A percentile compares a stretch with the other conserved stretches of the same genome.
Conservation (phyloP, 1,140 invertebrate genomes). For the Saccostrea echinata region DNA sequence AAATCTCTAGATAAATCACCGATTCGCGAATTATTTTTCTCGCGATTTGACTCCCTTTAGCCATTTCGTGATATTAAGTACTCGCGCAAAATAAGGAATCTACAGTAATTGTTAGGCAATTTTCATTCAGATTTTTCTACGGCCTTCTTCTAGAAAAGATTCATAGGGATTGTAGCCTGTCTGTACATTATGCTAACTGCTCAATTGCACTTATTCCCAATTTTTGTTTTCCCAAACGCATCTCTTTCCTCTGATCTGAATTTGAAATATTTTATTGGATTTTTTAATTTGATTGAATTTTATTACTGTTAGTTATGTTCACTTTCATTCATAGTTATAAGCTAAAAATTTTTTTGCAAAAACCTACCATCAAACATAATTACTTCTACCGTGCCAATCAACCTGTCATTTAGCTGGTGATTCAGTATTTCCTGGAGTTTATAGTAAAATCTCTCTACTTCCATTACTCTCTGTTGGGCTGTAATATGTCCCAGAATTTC, state of each 20-base stretch:
- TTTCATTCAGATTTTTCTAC: too few species aligned
- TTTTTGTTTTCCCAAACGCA: not conserved
- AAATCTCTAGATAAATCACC: too few species aligned
- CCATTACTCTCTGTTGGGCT: conserved; percentile 43
- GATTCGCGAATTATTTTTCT: too few species aligned
- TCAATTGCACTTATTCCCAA: not conserved
- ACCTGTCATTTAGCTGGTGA: conserved; percentile 38
- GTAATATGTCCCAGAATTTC: conserved; percentile 31
- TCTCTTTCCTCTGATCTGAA: not conserved
- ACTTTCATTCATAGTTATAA: not conserved
- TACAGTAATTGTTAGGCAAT: too few species aligned
- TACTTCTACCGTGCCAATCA: conserved; percentile 18
- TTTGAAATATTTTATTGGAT: not conserved
- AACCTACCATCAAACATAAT: conserved; percentile 48
- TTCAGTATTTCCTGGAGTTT: conserved; percentile 48
- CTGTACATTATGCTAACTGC: too few species aligned
- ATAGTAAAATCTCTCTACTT: conserved; percentile 54
- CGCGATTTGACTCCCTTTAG: too few species aligned
- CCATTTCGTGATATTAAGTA: too few species aligned
- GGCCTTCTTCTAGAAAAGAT: too few species aligned
- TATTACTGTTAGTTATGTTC: not conserved
- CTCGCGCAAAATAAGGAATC: too few species aligned
- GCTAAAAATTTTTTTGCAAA: not conserved
- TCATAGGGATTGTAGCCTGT: too few species aligned
- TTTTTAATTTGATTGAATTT: not conserved